phyloP scores from a whole-genome alignment of 2,113 vertebrate genomes.

The Clarias batrachus region DNA sequence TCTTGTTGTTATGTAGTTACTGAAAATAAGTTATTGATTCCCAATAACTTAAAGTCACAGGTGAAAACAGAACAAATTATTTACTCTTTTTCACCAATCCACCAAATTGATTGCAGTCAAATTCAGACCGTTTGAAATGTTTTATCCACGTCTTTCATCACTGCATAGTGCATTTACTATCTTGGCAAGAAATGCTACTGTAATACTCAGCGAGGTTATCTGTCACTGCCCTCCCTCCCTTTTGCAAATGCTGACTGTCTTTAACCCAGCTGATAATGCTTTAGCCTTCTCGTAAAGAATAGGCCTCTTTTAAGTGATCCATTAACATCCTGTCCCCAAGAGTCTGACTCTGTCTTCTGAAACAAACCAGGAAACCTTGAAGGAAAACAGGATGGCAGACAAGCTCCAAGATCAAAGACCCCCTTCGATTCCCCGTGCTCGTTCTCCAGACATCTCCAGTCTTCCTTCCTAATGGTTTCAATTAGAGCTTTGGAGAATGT shows the following conservation, averaged over 20 bases:
- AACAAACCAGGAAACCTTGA: constrained; percentile 66
- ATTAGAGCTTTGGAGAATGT: constrained; percentile 58
- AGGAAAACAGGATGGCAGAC: constrained; percentile 64
- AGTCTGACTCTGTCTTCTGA: constrained; percentile 57
- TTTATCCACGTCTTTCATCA: constrained; percentile 42
- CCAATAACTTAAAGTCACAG: neutral
- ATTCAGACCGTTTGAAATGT: constrained; percentile 37
- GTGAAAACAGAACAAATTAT: neutral
- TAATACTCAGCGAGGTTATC: constrained; percentile 56
- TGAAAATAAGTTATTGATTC: neutral
- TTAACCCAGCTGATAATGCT: constrained; percentile 62
- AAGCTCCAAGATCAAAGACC: constrained; percentile 62
- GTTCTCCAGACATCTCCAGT: constrained; percentile 51
- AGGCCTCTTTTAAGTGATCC: constrained; percentile 62
- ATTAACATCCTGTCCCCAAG: constrained; percentile 62
- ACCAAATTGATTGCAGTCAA: constrained; percentile 27
- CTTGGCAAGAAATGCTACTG: constrained; percentile 55
- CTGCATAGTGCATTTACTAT: constrained; percentile 43
- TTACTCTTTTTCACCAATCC: constrained; percentile 12
- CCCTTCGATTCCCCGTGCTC: constrained; percentile 41
- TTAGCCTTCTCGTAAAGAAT: constrained; percentile 58
- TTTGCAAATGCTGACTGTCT: constrained; percentile 51
- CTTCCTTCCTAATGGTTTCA: constrained; percentile 61
- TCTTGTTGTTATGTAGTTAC: neutral
- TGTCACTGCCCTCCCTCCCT: constrained; percentile 45